Base-by-base conservation (phyloP, 64 coral and sea anemone genomes). In the Catalaphyllia jardinei region DNA sequence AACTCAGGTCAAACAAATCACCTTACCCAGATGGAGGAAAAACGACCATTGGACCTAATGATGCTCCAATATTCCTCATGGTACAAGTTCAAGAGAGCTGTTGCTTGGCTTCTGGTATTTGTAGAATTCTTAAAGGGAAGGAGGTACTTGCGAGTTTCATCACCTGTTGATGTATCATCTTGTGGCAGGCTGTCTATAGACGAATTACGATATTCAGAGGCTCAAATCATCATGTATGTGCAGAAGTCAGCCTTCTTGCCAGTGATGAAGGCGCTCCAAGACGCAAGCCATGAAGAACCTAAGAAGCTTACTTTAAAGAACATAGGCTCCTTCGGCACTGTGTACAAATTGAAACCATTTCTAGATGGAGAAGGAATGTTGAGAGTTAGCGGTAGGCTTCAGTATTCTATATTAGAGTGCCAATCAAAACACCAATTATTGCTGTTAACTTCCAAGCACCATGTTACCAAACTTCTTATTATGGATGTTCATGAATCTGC, bases 341-440 rank as follows among this genome's bases (percentile, higher is more conserved):
- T 39, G 1, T 67, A 31, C 81, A 85, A 85, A 24, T 67, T 85
- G 20, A 67, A n/a, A n/a, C n/a, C n/a, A n/a, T n/a, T n/a, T n/a
- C n/a, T n/a, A n/a, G n/a, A n/a, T n/a, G n/a, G n/a, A n/a, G n/a
- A n/a, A n/a, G n/a, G n/a, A n/a, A n/a, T n/a, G n/a, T n/a, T n/a
- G n/a, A n/a, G n/a, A n/a, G n/a, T n/a, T n/a, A n/a, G 86, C 33
- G 86, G 86, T 55, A 52, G 73, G n/a, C 55, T 88, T 57, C 13
- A 35, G 24, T 77, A 88, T 64, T 46, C 86, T 38, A 10, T 54
- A 15, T 12, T 77, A 20, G 27, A 54, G 61, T 55, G 77, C 14
- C 33, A 89, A 22, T 30, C 42, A 12, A 89, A 89, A 62, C 74
- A 89, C 39, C 72, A 29, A n/a, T n/a, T n/a, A 10, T 29, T 76